Evolutionary conservation across 2,888 invertebrate genomes (phyloP).

Genomic region (Pollenia amentaria): DNA sequence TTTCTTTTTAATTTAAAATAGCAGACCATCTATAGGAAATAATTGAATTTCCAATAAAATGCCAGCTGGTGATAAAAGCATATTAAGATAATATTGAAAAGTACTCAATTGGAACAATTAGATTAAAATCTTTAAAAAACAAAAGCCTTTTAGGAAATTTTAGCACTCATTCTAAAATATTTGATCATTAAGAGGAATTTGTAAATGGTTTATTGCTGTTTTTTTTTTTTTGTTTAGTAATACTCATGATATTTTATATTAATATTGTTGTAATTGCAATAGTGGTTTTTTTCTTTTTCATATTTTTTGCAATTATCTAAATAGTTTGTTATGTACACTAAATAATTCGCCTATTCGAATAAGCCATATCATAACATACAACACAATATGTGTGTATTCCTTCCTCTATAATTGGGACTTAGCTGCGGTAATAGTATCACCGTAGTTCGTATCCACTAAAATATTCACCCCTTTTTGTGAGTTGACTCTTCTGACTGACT

Average conservation of each 20-base stretch:
- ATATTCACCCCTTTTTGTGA: slow-evolving; percentile 61
- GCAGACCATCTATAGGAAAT: slow-evolving; percentile 20
- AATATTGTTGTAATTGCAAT: slow-evolving; percentile 58
- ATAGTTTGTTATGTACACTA: slow-evolving; percentile 63
- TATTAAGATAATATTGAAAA: slow-evolving; percentile 8
- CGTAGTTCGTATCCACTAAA: slow-evolving; percentile 34
- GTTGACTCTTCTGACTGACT: slow-evolving; percentile 18
- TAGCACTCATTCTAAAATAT: no score
- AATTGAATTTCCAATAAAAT: slow-evolving; percentile 55
- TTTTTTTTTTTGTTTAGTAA: slow-evolving; percentile 18
- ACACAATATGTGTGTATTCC: neutral
- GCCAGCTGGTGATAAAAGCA: slow-evolving; percentile 64
- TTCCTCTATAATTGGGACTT: slow-evolving; percentile 60
- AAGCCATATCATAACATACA: no score
- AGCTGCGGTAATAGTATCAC: slow-evolving; percentile 31
- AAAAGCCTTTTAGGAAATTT: no score
- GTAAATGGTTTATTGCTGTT: neutral
- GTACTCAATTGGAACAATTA: neutral
- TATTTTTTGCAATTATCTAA: slow-evolving; percentile 68
- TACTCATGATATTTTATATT: slow-evolving; percentile 53
- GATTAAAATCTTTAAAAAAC: neutral
- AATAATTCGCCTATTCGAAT: slow-evolving; percentile 39
- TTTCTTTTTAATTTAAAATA: slow-evolving; percentile 52
- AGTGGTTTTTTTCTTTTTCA: neutral
- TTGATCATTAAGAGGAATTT: no score